Evolutionary conservation across 2,113 vertebrate species (phyloP), one percentile per base, ranked within the genome.

Genomic region (Ptilonorhynchus violaceus): DNA sequence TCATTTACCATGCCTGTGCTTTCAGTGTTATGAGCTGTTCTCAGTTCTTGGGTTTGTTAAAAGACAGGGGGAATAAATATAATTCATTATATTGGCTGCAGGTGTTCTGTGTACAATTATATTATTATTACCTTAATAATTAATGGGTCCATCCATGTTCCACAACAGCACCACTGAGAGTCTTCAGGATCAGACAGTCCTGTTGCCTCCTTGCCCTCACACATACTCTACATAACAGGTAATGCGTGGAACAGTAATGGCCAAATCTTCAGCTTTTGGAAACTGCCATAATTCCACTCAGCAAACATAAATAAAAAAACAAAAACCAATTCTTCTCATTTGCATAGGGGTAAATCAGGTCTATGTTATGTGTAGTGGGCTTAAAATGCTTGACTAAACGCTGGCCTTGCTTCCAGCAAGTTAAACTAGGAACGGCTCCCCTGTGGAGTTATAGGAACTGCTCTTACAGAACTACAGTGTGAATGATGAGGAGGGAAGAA

Each of bases 171-270:
- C 63, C 39, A 35, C 19, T 91, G 52, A 74, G 44, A 75, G 75
- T 75, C 30, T 59, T 68, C 37, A 44, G 33, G 55, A 35, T 67
- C 47, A 49, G 50, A 24, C 3, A 78, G 35, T 35, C 20, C 31
- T 33, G 21, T 30, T 76, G 56, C n/a, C 27, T 83, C 28, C 35
- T 58, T 74, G 42, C 16, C 60, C 30, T 86, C 47, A 56, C 2
- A 3, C 1, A 3, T 15, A n/a, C 0, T 1, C 25, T 2, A 2
- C 25, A 25, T 22, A 78, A 63, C 9, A 58, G 33, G 14, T 47
- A 87, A 47, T 67, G 15, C 19, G 39, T 52, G n/a, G 25, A 73
- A 41, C 11, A 69, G 17, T 14, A 92, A 58, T 31, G 10, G 24
- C 69, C 33, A 77, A 39, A 67, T 60, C 35, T 67, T 56, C 21